These are phyloP conservation scores for Melanotaenia trifasciata DNA, from an alignment of 2,797 vertebrate genomes.

Conservation along the genomic window DNA sequence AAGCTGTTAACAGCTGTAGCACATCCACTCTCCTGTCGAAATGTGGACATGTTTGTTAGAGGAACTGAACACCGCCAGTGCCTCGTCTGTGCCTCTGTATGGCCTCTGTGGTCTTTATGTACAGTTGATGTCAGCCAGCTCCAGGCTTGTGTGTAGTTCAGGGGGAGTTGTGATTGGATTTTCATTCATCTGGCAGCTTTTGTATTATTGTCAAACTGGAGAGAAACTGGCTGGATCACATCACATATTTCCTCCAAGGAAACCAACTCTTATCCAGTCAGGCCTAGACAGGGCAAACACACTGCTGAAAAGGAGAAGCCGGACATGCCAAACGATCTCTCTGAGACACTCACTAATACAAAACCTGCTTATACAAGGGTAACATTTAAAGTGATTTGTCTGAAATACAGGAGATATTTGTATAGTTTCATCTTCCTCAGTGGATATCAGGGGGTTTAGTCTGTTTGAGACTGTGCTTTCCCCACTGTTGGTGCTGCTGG, in stretches of 20 bases:
- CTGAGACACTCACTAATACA: constrained; percentile 31
- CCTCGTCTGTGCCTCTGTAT: constrained; percentile 17
- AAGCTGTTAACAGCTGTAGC: constrained; percentile 7
- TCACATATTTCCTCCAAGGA: constrained; percentile 71
- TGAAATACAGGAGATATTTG: constrained; percentile 41
- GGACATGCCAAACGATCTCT: constrained; percentile 42
- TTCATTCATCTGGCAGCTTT: constrained; percentile 69
- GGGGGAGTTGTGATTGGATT: constrained; percentile 69
- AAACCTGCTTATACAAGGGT: constrained; percentile 21
- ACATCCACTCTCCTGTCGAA: constrained; percentile 19
- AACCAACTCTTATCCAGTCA: constrained; percentile 44
- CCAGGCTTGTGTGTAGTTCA: constrained; percentile 45
- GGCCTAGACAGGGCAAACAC: constrained; percentile 57
- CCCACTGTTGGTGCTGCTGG: constrained; percentile 12
- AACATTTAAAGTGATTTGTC: constrained; percentile 53
- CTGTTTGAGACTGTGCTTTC: constrained; percentile 26
- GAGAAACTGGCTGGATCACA: constrained; percentile 62
- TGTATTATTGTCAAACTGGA: constrained; percentile 60
- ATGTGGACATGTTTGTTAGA: constrained; percentile 37
- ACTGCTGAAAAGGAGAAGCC: constrained; percentile 52
- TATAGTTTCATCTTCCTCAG: constrained; percentile 37
- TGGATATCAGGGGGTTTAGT: constrained; percentile 48
- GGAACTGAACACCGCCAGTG: constrained; percentile 38
- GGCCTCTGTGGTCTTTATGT: constrained; percentile 23
- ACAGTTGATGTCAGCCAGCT: constrained; percentile 27